A percentile compares a stretch with the other conserved stretches of the same genome.
phyloP scores from a whole-genome alignment of 2,113 vertebrate species.

The Urocolius indicus region DNA sequence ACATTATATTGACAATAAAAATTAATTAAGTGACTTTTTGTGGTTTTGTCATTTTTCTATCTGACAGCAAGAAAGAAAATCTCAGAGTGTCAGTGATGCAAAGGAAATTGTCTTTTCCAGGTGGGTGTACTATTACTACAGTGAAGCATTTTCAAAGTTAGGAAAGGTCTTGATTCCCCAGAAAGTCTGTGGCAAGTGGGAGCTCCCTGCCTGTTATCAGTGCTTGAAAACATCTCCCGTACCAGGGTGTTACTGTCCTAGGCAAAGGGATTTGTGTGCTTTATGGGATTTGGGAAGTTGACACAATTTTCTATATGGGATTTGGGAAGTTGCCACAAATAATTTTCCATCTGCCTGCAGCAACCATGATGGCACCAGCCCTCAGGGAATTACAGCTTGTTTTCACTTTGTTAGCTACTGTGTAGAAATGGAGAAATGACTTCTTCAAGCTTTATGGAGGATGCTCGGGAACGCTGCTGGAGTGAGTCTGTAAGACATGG shows the following conservation, averaged over 20 bases:
- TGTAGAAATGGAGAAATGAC: neutral
- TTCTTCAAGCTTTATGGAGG: rapidly evolving
- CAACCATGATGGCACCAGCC: neutral
- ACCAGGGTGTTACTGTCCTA: rapidly evolving
- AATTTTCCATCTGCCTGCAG: neutral
- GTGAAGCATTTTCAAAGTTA: neutral
- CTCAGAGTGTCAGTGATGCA: rapidly evolving
- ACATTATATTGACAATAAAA: neutral
- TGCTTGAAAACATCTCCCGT: neutral
- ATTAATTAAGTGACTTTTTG: neutral
- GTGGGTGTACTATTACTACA: rapidly evolving
- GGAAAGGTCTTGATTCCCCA: neutral
- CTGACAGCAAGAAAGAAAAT: neutral
- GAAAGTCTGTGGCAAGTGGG: neutral
- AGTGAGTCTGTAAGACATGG: neutral
- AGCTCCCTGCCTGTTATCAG: neutral
- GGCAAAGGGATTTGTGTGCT: neutral
- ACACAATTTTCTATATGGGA: rapidly evolving
- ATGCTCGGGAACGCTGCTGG: neutral
- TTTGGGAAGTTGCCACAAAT: neutral
- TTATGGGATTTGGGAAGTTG: neutral
- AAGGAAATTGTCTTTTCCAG: neutral
- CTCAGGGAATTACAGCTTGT: neutral
- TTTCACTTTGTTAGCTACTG: neutral
- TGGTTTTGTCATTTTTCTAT: neutral